Base-by-base conservation (phyloP, 92 coral and sea anemone genomes). In the Palythoa heliodiscus region DNA sequence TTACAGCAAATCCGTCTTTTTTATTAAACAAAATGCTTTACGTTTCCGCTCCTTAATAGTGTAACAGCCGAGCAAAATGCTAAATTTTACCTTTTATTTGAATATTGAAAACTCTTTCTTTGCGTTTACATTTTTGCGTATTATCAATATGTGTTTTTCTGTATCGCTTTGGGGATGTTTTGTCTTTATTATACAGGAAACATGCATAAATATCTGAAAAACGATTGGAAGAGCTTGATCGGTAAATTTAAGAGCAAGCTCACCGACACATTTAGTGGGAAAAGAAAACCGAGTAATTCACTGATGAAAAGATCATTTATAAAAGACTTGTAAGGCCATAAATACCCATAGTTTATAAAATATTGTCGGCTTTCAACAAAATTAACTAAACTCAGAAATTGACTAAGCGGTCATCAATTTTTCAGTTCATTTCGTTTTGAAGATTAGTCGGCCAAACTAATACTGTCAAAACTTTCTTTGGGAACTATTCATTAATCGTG, bases 401-500 rank as follows among this genome's bases (percentile, higher is more conserved):
- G 82, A 39, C 50, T 29, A 63, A 79, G 60, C 52, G 84, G 7
- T 66, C 20, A 43, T 79, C 64, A 79, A 79, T 63, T 79, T 39
- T 24, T 14, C 43, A 43, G 22, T 40, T 50, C 37, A 38, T 80
- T 66, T 23, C 74, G 24, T 80, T 80, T 29, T 80, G 63, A 70
- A 63, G 74, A 80, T 80, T 63, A 66, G 84, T 25, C 22, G 40
- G 70, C 22, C 64, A 22, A 47, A 43, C 52, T 78, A 61, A 60
- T 61, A 24, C 4, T 52, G 38, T 60, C 57, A 48, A 60, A 39
- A n/a, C 40, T 38, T 61, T 48, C 10, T 67, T 67, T 14, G 48
- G 20, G 47, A 80, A 29, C 60, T 80, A 80, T 80, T 80, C 84
- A 24, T 68, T 80, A 80, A 80, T 47, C 60, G 63, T 24, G 66